phyloP scores from a whole-genome alignment of 2,113 vertebrate genomes.

The Ceyx melanurus region DNA sequence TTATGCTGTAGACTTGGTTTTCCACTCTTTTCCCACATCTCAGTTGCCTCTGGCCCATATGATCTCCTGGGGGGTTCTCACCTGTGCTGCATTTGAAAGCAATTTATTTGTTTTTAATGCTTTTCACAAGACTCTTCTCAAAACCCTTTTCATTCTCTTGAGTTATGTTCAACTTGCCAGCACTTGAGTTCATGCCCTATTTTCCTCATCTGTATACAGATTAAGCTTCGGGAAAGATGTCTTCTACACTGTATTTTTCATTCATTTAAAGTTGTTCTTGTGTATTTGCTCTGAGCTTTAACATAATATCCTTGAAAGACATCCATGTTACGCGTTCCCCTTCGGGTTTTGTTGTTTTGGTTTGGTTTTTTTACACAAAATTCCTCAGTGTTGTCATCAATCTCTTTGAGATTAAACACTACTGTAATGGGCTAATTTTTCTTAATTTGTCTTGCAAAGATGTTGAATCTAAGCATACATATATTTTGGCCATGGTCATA shows the following conservation, averaged over 20 bases:
- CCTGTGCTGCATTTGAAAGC: neutral
- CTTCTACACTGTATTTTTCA: neutral
- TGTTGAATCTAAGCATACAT: neutral
- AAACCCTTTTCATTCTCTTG: neutral
- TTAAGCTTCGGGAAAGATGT: neutral
- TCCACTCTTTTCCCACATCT: neutral
- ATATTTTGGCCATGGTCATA: neutral
- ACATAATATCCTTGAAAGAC: neutral
- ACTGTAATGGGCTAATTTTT: neutral
- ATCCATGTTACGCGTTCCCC: rapidly evolving
- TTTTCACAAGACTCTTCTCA: neutral
- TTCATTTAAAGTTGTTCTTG: neutral
- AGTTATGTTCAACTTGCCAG: neutral
- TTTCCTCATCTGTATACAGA: neutral
- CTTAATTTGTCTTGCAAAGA: neutral
- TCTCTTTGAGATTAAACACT: neutral
- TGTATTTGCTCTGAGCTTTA: neutral
- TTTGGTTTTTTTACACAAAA: neutral
- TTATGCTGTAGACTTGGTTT: neutral
- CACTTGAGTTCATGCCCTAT: neutral
- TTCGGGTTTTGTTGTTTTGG: neutral
- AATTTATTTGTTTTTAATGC: neutral
- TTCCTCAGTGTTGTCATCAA: neutral
- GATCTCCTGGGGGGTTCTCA: neutral
- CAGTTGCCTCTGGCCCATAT: neutral